Percentiles rank a stretch among this genome's conserved stretches.
Evolutionary conservation across 2,797 vertebrate species (phyloP).

Genomic region (Loriculus beryllinus): DNA sequence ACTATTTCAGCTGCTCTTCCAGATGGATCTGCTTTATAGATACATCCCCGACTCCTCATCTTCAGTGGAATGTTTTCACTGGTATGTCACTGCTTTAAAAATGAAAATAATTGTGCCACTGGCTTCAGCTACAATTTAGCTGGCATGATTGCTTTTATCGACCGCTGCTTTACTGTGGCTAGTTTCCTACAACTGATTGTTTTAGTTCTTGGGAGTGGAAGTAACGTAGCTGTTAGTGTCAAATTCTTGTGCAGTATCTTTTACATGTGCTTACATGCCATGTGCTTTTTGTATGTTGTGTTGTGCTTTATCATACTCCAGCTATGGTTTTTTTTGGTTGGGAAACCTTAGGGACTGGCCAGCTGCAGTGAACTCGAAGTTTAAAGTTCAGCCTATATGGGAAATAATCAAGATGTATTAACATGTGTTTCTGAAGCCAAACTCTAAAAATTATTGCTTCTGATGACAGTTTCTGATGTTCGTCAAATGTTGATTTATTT

Average conservation of each 20-base stretch:
- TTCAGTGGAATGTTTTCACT: conserved; percentile 57
- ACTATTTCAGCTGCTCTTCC: conserved; percentile 62
- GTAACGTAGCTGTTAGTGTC: conserved; percentile 40
- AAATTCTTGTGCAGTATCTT: conserved; percentile 8
- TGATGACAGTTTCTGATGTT: neutral
- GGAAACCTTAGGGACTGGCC: neutral
- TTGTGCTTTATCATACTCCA: neutral
- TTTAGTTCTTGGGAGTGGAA: conserved; percentile 35
- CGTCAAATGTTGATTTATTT: neutral
- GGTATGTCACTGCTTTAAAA: conserved; percentile 54
- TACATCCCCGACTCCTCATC: conserved; percentile 40
- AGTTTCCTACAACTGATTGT: conserved; percentile 5
- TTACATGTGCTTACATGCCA: conserved; percentile 23
- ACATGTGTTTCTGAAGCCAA: neutral
- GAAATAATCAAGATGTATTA: neutral
- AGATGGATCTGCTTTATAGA: conserved; percentile 64
- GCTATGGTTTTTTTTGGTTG: neutral
- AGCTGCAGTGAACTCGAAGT: neutral
- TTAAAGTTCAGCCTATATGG: neutral
- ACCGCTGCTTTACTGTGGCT: neutral
- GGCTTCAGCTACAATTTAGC: conserved; percentile 25
- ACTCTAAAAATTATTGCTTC: neutral
- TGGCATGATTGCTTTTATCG: conserved; percentile 57
- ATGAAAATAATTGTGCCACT: conserved; percentile 31
- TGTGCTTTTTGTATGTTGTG: neutral